A percentile compares a stretch with the other conserved stretches of the same genome.
Evolutionary conservation across 2,113 vertebrate species (phyloP).

Genomic region (Pitta sordida): DNA sequence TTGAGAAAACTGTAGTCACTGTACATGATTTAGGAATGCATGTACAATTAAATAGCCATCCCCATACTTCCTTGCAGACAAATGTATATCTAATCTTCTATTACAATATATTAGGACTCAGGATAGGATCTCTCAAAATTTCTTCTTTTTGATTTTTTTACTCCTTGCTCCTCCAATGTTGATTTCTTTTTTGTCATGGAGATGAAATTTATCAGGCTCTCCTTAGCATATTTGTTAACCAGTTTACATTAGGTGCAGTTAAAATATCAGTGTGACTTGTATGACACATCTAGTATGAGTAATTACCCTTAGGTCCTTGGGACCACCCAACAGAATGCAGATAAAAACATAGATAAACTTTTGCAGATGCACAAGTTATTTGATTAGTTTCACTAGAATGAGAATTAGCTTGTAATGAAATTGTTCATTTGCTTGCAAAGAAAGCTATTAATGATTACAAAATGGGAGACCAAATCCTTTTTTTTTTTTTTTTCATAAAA

Average conservation of each 20-base stretch:
- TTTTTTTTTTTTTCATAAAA: not conserved
- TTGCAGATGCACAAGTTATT: not conserved
- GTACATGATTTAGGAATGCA: not conserved
- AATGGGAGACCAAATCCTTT: not conserved
- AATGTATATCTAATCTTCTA: not conserved
- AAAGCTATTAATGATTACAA: not conserved
- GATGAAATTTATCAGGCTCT: not conserved
- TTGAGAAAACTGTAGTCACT: not conserved
- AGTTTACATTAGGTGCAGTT: not conserved
- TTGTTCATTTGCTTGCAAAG: constrained; percentile 1
- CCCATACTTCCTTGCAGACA: not conserved
- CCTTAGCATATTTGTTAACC: not conserved
- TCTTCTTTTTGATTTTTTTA: not conserved
- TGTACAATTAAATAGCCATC: not conserved
- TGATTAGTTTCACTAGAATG: not conserved
- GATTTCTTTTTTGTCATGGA: not conserved
- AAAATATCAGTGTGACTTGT: not conserved
- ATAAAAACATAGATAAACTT: not conserved
- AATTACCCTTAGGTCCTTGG: not conserved
- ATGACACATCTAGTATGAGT: not conserved
- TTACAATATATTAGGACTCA: not conserved
- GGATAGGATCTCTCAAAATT: not conserved
- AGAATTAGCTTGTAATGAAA: not conserved
- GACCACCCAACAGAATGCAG: not conserved
- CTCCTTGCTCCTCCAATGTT: not conserved